Percentiles rank a stretch among this genome's conserved stretches.
Conservation (phyloP, 2,888 invertebrate genomes). For the Epirrhoe alternata region DNA sequence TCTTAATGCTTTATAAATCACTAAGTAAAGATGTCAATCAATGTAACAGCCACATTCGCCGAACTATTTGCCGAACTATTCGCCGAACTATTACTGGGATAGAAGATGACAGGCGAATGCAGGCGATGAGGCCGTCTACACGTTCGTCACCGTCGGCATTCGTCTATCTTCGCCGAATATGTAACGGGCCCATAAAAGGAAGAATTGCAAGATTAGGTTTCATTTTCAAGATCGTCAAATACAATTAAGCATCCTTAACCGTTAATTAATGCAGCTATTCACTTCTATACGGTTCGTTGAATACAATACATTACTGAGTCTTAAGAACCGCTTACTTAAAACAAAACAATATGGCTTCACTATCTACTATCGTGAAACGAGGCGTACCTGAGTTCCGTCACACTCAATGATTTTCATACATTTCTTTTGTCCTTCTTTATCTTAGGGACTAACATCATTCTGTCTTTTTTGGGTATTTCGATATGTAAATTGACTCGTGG, state of each 20-base stretch:
- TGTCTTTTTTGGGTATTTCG: constrained; percentile 29
- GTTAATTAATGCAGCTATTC: not conserved
- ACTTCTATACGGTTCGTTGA: not conserved
- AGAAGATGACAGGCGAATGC: too few species aligned
- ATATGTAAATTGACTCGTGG: constrained; percentile 42
- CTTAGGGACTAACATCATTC: constrained; percentile 10
- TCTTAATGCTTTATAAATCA: too few species aligned
- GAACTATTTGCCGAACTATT: too few species aligned
- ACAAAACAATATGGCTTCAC: constrained; percentile 59
- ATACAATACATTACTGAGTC: constrained; percentile 10
- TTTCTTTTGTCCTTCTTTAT: constrained; percentile 45
- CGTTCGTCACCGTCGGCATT: too few species aligned
- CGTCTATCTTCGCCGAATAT: too few species aligned
- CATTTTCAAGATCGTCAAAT: not conserved
- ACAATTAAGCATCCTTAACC: not conserved
- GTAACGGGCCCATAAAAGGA: too few species aligned
- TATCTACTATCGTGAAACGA: constrained; percentile 59
- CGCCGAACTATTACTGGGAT: too few species aligned
- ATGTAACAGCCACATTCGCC: too few species aligned
- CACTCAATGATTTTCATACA: constrained; percentile 62
- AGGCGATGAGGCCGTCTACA: too few species aligned
- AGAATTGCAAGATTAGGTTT: not conserved
- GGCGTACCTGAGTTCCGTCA: constrained; percentile 67
- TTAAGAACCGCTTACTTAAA: constrained; percentile 23
- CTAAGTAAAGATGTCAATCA: too few species aligned